Conservation (phyloP, 2,113 vertebrate species). For the Odocoileus virginianus region DNA sequence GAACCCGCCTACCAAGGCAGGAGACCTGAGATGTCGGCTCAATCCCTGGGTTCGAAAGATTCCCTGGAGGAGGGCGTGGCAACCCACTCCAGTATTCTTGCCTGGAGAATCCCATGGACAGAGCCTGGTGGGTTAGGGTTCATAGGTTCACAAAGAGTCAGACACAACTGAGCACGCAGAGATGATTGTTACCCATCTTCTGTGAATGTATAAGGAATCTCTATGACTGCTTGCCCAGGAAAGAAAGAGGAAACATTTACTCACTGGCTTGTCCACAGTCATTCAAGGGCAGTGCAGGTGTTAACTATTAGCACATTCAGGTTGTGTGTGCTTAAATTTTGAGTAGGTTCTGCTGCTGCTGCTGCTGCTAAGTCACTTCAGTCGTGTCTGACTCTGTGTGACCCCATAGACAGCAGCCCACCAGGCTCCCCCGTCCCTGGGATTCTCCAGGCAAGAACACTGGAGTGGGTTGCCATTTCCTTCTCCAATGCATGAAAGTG, state of each 20-base stretch:
- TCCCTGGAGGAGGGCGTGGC: not conserved
- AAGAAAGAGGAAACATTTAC: not conserved
- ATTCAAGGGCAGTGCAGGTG: not conserved
- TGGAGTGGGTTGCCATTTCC: too few relatives aligned
- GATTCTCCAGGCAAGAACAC: too few relatives aligned
- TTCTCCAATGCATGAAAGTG: too few relatives aligned
- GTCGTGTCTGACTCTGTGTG: too few relatives aligned
- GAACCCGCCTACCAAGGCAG: not conserved
- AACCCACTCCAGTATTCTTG: not conserved
- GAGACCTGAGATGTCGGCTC: not conserved
- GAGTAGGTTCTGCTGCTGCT: not conserved
- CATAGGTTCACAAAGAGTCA: not conserved
- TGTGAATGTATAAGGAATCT: not conserved
- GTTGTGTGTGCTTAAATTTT: not conserved
- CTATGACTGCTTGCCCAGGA: not conserved
- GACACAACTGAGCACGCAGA: not conserved
- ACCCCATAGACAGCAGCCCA: too few relatives aligned
- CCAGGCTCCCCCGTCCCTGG: too few relatives aligned
- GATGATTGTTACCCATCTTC: not conserved
- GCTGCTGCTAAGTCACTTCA: too few relatives aligned
- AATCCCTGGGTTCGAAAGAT: not conserved
- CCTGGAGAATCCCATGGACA: not conserved
- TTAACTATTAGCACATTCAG: too few relatives aligned
- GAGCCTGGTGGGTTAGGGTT: not conserved
- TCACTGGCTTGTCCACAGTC: not conserved